phyloP scores from a whole-genome alignment of 2,888 invertebrate species.

The Apamea sordens region DNA sequence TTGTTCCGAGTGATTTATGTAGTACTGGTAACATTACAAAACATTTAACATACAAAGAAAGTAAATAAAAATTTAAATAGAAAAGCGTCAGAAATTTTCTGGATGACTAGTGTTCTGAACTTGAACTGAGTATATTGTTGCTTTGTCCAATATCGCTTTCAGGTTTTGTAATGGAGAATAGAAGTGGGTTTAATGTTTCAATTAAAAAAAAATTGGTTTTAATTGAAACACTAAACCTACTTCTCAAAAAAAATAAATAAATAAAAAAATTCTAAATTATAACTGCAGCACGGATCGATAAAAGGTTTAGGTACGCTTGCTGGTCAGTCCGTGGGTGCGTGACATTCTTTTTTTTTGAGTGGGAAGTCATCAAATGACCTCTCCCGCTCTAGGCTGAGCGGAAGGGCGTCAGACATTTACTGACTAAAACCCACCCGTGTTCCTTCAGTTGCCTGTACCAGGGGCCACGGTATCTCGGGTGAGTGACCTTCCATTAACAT shows the following conservation, averaged over 20 bases:
- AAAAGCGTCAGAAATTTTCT: slow-evolving; percentile 50
- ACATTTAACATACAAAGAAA: slow-evolving; percentile 78
- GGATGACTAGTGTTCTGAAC: slow-evolving; percentile 8
- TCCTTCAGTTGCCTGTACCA: too few species aligned
- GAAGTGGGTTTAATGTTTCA: neutral
- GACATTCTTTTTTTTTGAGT: too few species aligned
- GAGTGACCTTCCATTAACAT: too few species aligned
- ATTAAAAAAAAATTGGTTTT: neutral
- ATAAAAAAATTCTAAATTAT: too few species aligned
- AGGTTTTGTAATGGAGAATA: neutral
- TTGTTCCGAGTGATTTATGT: slow-evolving; percentile 81
- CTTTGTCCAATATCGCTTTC: neutral
- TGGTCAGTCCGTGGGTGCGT: neutral
- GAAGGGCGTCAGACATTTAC: too few species aligned
- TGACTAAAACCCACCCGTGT: too few species aligned
- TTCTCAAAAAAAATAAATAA: too few species aligned
- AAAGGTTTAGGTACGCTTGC: neutral
- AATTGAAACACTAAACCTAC: too few species aligned
- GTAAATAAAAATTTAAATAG: slow-evolving; percentile 74
- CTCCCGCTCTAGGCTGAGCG: too few species aligned
- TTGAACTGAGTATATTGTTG: neutral
- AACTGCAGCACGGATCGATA: too few species aligned
- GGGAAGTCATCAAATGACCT: too few species aligned
- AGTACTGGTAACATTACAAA: slow-evolving; percentile 80
- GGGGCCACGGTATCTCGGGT: too few species aligned